Evolutionary conservation across 2,888 invertebrate species (phyloP).

Genomic region (Amblyteles armatorius): DNA sequence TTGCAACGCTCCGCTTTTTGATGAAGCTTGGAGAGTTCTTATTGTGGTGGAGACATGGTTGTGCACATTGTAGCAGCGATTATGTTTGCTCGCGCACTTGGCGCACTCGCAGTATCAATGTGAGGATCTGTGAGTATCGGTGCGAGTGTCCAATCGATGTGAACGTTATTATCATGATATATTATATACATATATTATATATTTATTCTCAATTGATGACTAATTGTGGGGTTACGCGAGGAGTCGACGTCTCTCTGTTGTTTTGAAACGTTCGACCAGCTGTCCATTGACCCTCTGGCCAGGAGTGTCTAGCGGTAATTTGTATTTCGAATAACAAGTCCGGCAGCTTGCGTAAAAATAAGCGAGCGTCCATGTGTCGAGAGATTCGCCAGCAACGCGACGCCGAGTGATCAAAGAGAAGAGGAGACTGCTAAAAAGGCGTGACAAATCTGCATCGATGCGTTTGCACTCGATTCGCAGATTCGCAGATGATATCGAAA

Average conservation of each 20-base stretch:
- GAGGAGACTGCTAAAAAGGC: background rate
- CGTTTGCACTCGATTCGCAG: background rate
- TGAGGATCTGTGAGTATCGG: background rate
- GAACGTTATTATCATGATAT: too few species aligned
- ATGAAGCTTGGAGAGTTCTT: too few species aligned
- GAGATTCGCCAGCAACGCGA: too few species aligned
- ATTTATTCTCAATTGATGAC: slow-evolving; percentile 44
- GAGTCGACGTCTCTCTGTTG: slow-evolving; percentile 34
- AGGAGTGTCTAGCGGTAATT: slow-evolving; percentile 44
- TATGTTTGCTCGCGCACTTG: too few species aligned
- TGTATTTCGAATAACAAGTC: slow-evolving; percentile 58
- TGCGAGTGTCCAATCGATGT: too few species aligned
- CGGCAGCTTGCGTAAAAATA: slow-evolving; percentile 48
- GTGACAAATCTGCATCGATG: background rate
- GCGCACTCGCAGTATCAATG: too few species aligned
- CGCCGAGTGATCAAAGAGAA: too few species aligned
- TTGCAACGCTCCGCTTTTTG: too few species aligned
- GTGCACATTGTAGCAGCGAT: too few species aligned
- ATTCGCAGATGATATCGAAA: too few species aligned
- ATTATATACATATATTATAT: background rate
- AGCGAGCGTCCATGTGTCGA: background rate
- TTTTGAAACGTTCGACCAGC: slow-evolving; percentile 42
- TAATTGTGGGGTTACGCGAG: slow-evolving; percentile 57
- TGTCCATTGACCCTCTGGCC: slow-evolving; percentile 57
- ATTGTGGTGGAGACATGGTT: too few species aligned